Base-by-base conservation (phyloP, 2,888 invertebrate species). In the Andrena camellia region DNA sequence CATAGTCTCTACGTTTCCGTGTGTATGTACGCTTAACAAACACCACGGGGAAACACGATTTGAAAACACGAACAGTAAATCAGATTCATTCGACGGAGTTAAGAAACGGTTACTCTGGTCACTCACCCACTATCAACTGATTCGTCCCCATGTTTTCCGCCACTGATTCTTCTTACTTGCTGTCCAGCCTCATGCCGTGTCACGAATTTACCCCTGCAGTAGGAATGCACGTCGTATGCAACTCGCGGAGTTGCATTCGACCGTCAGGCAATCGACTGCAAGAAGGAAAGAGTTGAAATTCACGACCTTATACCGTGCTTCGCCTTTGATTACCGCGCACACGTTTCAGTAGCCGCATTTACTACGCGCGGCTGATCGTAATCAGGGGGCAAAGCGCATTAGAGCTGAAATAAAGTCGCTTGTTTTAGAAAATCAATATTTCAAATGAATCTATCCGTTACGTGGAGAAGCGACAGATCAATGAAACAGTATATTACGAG, bases 111-210 rank as follows among this genome's bases (percentile, higher is more conserved):
- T 1, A 20, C 6, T 20, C 17, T 66, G 4, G 23, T 59, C 59
- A 88, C 88, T 88, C 68, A 88, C 88, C 88, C 76, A 67, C 81
- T 86, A 81, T 70, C 69, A 87, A 77, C 26, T 71, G 64, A 86
- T 85, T 81, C 73, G 78, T 68, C 84, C 77, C 63, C 88, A 88
- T 88, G 64, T 79, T 87, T 72, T 33, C 54, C 70, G 20, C 64
- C 62, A 17, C 48, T 42, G 31, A 29, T 71, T 8, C 72, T 71
- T 71, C 67, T 88, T 78, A 81, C 67, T 76, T 72, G 52, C 68
- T 66, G 20, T 63, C 23, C 63, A 84, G 31, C 72, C 50, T 84
- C 82, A 85, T 79, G 54, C 78, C 85, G 77, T 71, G 57, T 33
- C 64, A 73, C 68, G 84, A 75, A n/a, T 67, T 86, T 69, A 59